phyloP scores from a whole-genome alignment of 1,140 invertebrate species.

The Asobara japonica region DNA sequence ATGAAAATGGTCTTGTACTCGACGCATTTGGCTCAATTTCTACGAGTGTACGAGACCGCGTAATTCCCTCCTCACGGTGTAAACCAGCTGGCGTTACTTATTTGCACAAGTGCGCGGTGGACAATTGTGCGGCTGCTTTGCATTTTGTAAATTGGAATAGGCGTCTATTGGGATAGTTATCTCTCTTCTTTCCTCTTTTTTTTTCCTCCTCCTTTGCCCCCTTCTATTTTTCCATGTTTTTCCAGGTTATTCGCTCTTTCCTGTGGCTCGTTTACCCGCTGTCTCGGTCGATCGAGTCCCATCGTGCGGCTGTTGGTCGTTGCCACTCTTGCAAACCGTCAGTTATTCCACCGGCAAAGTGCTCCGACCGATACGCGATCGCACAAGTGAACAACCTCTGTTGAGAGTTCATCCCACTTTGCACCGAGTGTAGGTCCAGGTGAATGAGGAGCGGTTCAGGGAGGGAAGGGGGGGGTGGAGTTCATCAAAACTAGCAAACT shows the following conservation, averaged over 20 bases:
- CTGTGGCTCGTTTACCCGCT: conserved; percentile 6
- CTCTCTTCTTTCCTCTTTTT: neutral
- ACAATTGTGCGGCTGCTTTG: neutral
- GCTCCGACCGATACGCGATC: conserved; percentile 32
- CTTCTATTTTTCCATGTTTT: neutral
- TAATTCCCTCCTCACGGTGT: neutral
- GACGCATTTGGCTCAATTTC: conserved; percentile 4
- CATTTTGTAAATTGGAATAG: neutral
- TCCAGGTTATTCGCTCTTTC: neutral
- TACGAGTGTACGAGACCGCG: neutral
- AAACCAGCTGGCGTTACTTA: conserved; percentile 8
- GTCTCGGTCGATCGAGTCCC: conserved; percentile 12
- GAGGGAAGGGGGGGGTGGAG: conserved; percentile 26
- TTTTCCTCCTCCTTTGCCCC: neutral
- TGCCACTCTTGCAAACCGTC: conserved; percentile 3
- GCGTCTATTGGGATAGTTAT: conserved; percentile 2
- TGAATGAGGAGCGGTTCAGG: conserved; percentile 22
- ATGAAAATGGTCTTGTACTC: neutral
- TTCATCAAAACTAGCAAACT: neutral
- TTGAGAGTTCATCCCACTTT: conserved; percentile 24
- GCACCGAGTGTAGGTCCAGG: conserved; percentile 16
- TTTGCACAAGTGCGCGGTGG: conserved; percentile 4
- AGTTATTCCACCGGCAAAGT: conserved; percentile 25
- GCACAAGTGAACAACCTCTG: conserved; percentile 29
- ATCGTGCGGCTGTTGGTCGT: conserved; percentile 7